phyloP scores from a whole-genome alignment of 1,140 invertebrate species.

The Dendroctonus ponderosae region DNA sequence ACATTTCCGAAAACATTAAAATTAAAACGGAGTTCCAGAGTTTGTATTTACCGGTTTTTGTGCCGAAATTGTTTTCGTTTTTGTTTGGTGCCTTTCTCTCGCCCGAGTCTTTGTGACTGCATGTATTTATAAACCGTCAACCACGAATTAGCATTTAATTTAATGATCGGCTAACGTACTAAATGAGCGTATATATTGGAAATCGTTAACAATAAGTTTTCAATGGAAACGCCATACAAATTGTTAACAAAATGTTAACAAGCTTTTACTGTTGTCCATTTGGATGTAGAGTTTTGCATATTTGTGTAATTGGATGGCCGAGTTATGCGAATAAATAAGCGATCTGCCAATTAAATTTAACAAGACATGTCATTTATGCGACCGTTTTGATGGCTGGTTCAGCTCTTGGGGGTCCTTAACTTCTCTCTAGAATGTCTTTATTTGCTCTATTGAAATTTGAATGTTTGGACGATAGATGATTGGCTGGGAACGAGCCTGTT shows the following conservation, averaged over 20 bases:
- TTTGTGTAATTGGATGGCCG: slow-evolving; percentile 26
- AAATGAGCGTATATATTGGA: neutral
- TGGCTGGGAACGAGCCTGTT: too few species aligned
- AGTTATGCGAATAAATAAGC: slow-evolving; percentile 31
- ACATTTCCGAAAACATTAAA: slow-evolving; percentile 12
- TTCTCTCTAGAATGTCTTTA: slow-evolving; percentile 20
- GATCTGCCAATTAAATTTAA: slow-evolving; percentile 34
- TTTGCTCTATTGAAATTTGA: slow-evolving; percentile 10
- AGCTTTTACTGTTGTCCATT: slow-evolving; percentile 21
- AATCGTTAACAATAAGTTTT: slow-evolving; percentile 6
- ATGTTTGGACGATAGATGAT: neutral
- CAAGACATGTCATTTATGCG: slow-evolving; percentile 33
- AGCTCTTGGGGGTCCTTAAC: slow-evolving; percentile 20
- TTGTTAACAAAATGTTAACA: slow-evolving; percentile 32
- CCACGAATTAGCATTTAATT: too few species aligned
- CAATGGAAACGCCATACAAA: slow-evolving; percentile 17
- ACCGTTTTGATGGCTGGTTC: slow-evolving; percentile 14
- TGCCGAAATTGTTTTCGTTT: too few species aligned
- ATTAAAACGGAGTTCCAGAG: neutral
- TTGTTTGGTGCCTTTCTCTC: too few species aligned
- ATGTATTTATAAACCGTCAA: too few species aligned
- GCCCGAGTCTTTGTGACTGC: too few species aligned
- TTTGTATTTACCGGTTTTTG: neutral
- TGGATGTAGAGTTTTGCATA: slow-evolving; percentile 28
- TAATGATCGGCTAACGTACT: neutral